Evolutionary conservation across 2,888 invertebrate genomes (phyloP), one percentile per base, ranked within the genome.

Genomic region (Bombylius discolor): DNA sequence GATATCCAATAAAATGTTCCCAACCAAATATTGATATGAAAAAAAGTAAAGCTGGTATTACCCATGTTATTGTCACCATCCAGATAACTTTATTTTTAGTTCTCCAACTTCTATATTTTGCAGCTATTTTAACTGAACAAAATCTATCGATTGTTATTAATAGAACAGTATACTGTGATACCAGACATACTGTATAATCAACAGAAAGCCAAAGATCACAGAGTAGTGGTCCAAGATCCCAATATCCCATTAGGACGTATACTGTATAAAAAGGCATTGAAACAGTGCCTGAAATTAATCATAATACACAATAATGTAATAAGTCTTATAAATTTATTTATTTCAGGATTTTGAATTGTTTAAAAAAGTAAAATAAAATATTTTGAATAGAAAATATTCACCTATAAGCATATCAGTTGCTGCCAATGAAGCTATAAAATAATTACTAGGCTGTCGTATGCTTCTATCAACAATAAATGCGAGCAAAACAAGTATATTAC

Each of bases 261-360:
- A 96, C 90, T 34, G 97, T 96, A 77, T 94, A 99, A 77, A 99
- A 96, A 55, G 99, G 98, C 88, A 99, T 93, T 36, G 98, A 98
- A 59, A 98, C 87, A 52, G 95, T 89, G 67, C 99, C 90, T 90
- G 79, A 34, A 74, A 71, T 47, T 65, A 23, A 23, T 23, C 23
- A 23, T 59, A 61, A 60, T 34, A 45, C 53, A 44, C 59, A 56
- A 12, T 36, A 49, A 13, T 2, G 1, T 23, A 2, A 23, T 23
- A 23, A 39, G 7, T 9, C 4, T 39, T 39, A 39, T 39, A 4
- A 39, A 39, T 39, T 39, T 39, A 39, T 3, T 3, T 39, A 23
- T 23, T 23, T 23, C 2, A 23, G 1, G 23, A 23, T 23, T 23
- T 23, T 23, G 23, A 2, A 23, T 49, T 31, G 4, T 12, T 12